phyloP scores from a whole-genome alignment of 2,888 invertebrate species.

The Dexiosoma caninum region DNA sequence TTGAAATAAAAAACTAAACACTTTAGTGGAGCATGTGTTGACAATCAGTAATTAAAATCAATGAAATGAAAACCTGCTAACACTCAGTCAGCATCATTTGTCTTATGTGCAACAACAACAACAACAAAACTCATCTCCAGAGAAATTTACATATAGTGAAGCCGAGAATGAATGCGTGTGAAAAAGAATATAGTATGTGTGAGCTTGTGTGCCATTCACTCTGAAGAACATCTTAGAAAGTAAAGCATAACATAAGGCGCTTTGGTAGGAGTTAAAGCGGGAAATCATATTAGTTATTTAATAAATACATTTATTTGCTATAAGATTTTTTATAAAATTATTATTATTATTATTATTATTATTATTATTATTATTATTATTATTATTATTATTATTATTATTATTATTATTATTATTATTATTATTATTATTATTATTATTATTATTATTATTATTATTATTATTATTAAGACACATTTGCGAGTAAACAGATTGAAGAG shows the following conservation, averaged over 20 bases:
- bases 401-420: too few relatives aligned
- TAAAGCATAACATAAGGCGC: slow-evolving; percentile 28
- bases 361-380: too few relatives aligned
- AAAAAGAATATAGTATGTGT: neutral
- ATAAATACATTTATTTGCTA: neutral
- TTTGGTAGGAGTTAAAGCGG: neutral
- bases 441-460: too few relatives aligned
- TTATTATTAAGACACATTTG: too few relatives aligned
- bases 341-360: too few relatives aligned
- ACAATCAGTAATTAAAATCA: slow-evolving; percentile 42
- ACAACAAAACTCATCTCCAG: neutral
- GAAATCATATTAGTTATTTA: neutral
- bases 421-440: too few relatives aligned
- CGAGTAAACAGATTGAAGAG: too few relatives aligned
- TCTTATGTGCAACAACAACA: slow-evolving; percentile 27
- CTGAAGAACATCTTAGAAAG: neutral
- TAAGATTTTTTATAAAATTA: slow-evolving; percentile 2
- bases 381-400: too few relatives aligned
- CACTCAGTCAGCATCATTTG: slow-evolving; percentile 35
- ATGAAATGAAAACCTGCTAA: slow-evolving; percentile 40
- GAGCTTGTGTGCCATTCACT: neutral
- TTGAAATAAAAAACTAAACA: neutral
- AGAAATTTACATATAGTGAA: neutral
- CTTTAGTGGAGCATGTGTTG: slow-evolving; percentile 43
- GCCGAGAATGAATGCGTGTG: neutral